Base-by-base conservation (phyloP, 2,113 vertebrate species). In the Spermophilus dauricus region DNA sequence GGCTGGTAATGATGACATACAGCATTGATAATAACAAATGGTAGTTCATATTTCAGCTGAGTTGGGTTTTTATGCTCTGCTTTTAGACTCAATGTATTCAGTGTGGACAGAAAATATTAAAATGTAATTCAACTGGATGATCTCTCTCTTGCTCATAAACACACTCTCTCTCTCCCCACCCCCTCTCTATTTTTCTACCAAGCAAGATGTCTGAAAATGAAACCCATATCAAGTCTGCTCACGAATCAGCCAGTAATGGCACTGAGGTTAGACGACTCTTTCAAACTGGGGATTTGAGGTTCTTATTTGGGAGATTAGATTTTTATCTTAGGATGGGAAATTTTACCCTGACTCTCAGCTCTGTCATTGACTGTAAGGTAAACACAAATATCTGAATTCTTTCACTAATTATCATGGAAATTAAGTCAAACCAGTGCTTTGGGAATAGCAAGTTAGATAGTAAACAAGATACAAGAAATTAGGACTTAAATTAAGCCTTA, bases 1-100 rank as follows among this genome's bases (percentile, higher is more conserved):
- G 98, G 86, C 87, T 98, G 95, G 94, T 98, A 96, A 97, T 98
- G 97, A 97, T 97, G 96, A 96, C 87, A 97, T 24, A 97, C 72
- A 95, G 87, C 84, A 80, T 42, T 96, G 96, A 97, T 98, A 97
- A 97, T 97, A 98, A 97, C 80, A 98, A 98, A 97, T 97, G 95
- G 96, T 92, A 69, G 97, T 95, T 98, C 94, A 88, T 94, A 97
- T 98, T 98, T 98, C 97, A 98, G 96, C 98, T 97, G 97, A 97
- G 96, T 96, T 78, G 84, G 53, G 48, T 13, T 96, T 98, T 97
- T 98, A 92, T 96, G 92, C 56, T 95, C 87, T 97, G 94, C 96
- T 96, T 97, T 98, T 96, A 96, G 82, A 94, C 53, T 85, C 76
- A 82, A 92, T 96, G 81, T 95, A 91, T 96, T 97, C 95, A 87